A percentile compares a stretch with the other conserved stretches of the same genome.
phyloP scores from a whole-genome alignment of 2,888 invertebrate genomes.

The Bombylius discolor region DNA sequence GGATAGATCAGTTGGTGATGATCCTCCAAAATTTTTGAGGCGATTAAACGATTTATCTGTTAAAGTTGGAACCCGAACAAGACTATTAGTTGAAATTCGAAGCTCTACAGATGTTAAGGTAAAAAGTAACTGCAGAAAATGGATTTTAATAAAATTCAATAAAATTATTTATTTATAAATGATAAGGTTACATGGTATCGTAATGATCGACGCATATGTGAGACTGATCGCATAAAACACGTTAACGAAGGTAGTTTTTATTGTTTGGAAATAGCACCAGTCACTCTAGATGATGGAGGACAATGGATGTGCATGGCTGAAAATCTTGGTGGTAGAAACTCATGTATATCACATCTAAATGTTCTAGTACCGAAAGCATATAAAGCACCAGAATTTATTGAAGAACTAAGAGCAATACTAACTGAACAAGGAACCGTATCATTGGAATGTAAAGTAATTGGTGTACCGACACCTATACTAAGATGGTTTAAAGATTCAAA shows the following conservation, averaged over 20 bases:
- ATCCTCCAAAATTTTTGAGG: constrained; percentile 71
- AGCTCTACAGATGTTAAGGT: constrained; percentile 71
- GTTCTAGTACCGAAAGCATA: constrained; percentile 80
- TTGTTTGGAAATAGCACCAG: constrained; percentile 71
- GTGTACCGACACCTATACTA: constrained; percentile 70
- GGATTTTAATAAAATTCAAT: too few relatives aligned
- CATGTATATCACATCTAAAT: constrained; percentile 63
- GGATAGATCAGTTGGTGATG: constrained; percentile 48
- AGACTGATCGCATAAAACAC: constrained; percentile 61
- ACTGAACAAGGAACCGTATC: constrained; percentile 83
- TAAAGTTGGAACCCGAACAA: constrained; percentile 77
- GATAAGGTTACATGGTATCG: constrained; percentile 73
- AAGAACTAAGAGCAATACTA: constrained; percentile 66
- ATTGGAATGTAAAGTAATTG: constrained; percentile 81
- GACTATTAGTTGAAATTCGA: constrained; percentile 72
- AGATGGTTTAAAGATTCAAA: constrained; percentile 73
- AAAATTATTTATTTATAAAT: too few relatives aligned
- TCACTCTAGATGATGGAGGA: constrained; percentile 69
- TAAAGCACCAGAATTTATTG: constrained; percentile 75
- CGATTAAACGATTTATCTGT: constrained; percentile 75
- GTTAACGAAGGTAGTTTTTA: constrained; percentile 76
- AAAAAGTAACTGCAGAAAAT: constrained; percentile 15
- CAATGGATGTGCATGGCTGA: constrained; percentile 76
- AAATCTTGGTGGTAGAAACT: constrained; percentile 59
- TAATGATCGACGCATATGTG: constrained; percentile 62